Evolutionary conservation across 2,888 invertebrate genomes (phyloP).

Genomic region (Tanypteryx hageni): DNA sequence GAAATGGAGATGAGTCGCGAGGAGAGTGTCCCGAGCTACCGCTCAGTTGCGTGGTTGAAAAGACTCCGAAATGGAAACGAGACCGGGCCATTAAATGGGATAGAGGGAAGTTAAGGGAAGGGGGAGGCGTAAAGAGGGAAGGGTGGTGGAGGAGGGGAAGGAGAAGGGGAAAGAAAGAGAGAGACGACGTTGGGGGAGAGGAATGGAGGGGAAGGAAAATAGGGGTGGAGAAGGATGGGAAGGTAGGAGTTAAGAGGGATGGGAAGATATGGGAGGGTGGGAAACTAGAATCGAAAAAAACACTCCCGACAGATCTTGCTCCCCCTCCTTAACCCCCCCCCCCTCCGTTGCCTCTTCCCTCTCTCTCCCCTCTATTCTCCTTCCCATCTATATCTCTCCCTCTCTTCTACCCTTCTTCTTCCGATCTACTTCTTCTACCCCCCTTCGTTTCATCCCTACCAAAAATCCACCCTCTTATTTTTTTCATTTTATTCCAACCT

Average conservation of each 20-base stretch:
- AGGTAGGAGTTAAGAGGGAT: too few species aligned
- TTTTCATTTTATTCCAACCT: background rate
- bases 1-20: too few species aligned
- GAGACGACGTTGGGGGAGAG: too few species aligned
- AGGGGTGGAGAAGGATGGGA: too few species aligned
- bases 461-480: background rate
- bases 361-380: background rate
- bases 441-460: background rate
- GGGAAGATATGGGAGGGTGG: background rate
- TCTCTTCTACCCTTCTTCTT: too few species aligned
- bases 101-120: background rate
- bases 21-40: background rate
- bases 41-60: background rate
- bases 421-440: background rate
- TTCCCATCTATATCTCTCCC: background rate
- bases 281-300: conserved; percentile 28
- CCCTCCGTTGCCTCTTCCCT: background rate
- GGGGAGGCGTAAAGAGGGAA: background rate
- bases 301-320: background rate
- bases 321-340: background rate
- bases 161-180: background rate
- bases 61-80: conserved; percentile 3
- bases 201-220: too few species aligned
- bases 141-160: background rate
- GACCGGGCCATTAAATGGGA: conserved; percentile 2